Conservation (phyloP, 2,888 invertebrate genomes). For the Carcina quercana region DNA sequence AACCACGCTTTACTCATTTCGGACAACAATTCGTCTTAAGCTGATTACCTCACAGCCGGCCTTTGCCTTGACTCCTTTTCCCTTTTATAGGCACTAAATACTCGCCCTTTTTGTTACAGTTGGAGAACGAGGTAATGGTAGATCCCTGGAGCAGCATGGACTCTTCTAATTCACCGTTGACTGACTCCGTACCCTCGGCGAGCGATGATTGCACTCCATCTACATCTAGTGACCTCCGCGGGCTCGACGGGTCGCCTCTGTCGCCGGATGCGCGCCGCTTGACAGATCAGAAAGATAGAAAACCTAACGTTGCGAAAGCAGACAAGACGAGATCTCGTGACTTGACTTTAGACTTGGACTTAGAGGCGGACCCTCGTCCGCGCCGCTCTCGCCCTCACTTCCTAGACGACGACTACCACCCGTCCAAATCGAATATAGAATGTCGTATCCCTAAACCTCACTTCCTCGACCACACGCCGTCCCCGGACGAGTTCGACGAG, state of each 20-base stretch:
- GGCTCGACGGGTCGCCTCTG: slow-evolving; percentile 38
- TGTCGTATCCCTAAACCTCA: slow-evolving; percentile 71
- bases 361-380: slow-evolving; percentile 47
- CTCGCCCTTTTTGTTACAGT: slow-evolving; percentile 53
- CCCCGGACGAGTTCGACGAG: slow-evolving; percentile 68
- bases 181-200: slow-evolving; percentile 68
- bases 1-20: slow-evolving; percentile 31
- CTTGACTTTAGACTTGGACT: slow-evolving; percentile 54
- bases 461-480: slow-evolving; percentile 67
- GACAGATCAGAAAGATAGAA: slow-evolving; percentile 48
- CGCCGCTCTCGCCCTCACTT: slow-evolving; percentile 73
- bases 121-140: slow-evolving; percentile 74
- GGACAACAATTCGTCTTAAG: slow-evolving; percentile 34
- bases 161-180: slow-evolving; percentile 69
- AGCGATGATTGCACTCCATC: slow-evolving; percentile 68
- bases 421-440: slow-evolving; percentile 68
- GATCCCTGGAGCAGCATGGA: slow-evolving; percentile 74
- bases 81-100: slow-evolving; percentile 21
- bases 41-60: slow-evolving; percentile 33
- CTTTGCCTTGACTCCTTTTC: slow-evolving; percentile 37
- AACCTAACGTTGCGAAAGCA: slow-evolving; percentile 26
- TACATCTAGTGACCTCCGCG: slow-evolving; percentile 55
- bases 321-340: slow-evolving; percentile 63
- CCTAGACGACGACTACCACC: slow-evolving; percentile 76
- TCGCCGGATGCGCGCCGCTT: slow-evolving; percentile 51